Evolutionary conservation across 1,140 invertebrate genomes (phyloP), one percentile per base, ranked within the genome.

Genomic region (Listronotus bonariensis): DNA sequence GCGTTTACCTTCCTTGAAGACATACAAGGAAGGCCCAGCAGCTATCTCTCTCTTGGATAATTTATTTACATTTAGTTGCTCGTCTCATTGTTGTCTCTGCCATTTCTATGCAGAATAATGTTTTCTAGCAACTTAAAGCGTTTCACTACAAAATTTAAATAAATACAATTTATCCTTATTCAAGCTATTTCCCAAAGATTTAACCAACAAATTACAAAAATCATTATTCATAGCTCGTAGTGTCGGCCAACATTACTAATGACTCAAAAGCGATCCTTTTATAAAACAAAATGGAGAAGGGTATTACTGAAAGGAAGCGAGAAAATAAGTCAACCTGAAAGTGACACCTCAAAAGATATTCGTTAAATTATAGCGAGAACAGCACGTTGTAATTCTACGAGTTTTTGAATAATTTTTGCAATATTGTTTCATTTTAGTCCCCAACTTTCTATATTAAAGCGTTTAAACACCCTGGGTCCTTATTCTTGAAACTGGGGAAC

Each of bases 151-250:
- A 20, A 49, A 12, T 31, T 20, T 31, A 31, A 49, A 49, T 49
- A 49, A 49, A 49, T 49, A 20, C 20, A 26, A 26, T n/a, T 49
- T 8, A 15, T 8, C 26, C 46, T 20, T 10, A 12, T 43, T 43
- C 41, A 43, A 12, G 0, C 31, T 38, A 38, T 52, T 52, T 52
- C n/a, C 49, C 15, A 36, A 52, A 52, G 34, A 52, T 52, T 15
- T 14, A n/a, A 36, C 52, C 52, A 54, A 51, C 42, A 63, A 63
- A 63, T 63, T 63, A 41, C 51, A 63, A 63, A 55, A 48, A 54
- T 54, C 60, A 63, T 63, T 63, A 63, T 63, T 63, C 60, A 63
- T 63, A 42, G 36, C 60, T 43, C 52, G 52, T 54, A 54, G 42
- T 26, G 40, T 18, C 40, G 34, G 10, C 18, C 52, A 11, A 52